Evolutionary conservation across 2,113 vertebrate species (phyloP).

Genomic region (Heterochromis multidens): DNA sequence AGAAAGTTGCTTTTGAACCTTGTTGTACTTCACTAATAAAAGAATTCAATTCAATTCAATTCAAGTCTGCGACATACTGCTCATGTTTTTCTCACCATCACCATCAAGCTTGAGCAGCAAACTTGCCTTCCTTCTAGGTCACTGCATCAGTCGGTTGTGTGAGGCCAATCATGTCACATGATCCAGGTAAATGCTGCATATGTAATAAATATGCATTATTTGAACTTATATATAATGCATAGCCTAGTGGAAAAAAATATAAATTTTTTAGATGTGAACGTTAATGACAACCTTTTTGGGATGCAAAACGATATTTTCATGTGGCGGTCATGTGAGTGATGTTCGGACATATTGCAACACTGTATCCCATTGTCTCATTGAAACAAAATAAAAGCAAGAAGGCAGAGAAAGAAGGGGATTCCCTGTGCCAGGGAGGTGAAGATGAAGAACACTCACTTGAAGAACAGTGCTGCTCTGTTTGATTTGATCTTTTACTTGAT

Average conservation of each 20-base stretch:
- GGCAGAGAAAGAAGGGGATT: not conserved
- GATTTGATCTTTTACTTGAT: not conserved
- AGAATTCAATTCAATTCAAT: too few species aligned
- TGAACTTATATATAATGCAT: too few species aligned
- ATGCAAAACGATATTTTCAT: not conserved
- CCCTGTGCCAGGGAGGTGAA: not conserved
- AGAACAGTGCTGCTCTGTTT: not conserved
- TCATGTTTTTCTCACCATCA: not conserved
- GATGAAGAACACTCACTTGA: not conserved
- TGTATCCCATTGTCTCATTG: not conserved
- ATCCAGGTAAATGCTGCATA: too few species aligned
- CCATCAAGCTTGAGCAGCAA: not conserved
- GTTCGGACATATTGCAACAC: not conserved
- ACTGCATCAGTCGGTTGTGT: not conserved
- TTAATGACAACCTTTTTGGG: not conserved
- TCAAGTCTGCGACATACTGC: not conserved
- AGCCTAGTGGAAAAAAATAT: too few species aligned
- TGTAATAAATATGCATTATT: too few species aligned
- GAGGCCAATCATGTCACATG: not conserved
- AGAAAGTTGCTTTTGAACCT: too few species aligned
- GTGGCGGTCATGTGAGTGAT: not conserved
- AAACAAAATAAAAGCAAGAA: not conserved
- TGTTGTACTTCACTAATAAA: too few species aligned
- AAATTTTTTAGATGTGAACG: too few species aligned
- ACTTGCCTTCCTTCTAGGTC: not conserved